A percentile compares a stretch with the other conserved stretches of the same genome.
phyloP scores from a whole-genome alignment of 2,888 invertebrate genomes.

The Aromia moschata region DNA sequence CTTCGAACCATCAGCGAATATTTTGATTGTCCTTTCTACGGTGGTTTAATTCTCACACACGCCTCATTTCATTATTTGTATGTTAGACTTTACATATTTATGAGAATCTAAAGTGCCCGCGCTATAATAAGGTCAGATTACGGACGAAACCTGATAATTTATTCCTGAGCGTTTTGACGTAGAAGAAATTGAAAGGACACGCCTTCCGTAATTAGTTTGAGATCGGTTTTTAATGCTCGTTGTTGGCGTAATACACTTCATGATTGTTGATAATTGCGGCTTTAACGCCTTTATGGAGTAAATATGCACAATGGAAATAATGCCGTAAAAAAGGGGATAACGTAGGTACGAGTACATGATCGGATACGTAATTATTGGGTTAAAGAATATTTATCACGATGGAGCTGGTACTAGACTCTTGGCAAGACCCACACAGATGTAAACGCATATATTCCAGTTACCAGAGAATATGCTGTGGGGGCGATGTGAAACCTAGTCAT shows the following conservation, averaged over 20 bases:
- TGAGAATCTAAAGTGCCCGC: not conserved
- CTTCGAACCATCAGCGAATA: no score
- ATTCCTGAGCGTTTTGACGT: slow-evolving; percentile 6
- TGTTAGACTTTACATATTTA: no score
- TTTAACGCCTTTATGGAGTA: not conserved
- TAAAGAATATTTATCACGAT: not conserved
- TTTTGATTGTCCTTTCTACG: no score
- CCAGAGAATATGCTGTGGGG: no score
- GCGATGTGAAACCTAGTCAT: no score
- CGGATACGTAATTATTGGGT: not conserved
- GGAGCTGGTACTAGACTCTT: not conserved
- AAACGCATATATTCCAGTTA: no score
- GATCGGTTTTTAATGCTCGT: slow-evolving; percentile 1
- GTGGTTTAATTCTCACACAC: no score
- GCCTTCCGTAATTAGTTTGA: slow-evolving; percentile 9
- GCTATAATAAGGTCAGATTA: not conserved
- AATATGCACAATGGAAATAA: not conserved
- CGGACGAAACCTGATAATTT: slow-evolving; percentile 7
- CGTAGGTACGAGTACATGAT: not conserved
- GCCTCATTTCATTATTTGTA: no score
- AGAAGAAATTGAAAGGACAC: slow-evolving; percentile 13
- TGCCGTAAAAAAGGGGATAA: not conserved
- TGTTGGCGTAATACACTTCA: not conserved
- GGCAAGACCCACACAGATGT: not conserved
- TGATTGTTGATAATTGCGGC: not conserved